A percentile compares a stretch with the other conserved stretches of the same genome.
Evolutionary conservation across 2,113 vertebrate species (phyloP).

Genomic region (Typhlomys cinereus): DNA sequence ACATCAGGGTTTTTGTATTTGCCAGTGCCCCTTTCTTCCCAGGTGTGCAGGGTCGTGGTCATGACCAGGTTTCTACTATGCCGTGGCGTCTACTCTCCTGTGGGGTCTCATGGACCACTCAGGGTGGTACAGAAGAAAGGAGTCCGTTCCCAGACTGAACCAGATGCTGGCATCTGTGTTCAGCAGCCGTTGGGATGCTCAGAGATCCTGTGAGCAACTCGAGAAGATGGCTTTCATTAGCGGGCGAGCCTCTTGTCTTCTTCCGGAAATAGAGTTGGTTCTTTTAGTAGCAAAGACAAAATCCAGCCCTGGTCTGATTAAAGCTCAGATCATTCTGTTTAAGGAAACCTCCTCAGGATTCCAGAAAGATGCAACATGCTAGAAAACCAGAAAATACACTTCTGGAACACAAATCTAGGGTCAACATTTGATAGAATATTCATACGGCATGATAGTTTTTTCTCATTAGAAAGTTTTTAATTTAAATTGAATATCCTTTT

Average conservation of each 20-base stretch:
- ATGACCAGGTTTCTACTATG: neutral
- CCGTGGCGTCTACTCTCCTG: too few species aligned
- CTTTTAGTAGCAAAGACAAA: neutral
- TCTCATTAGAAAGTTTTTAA: neutral
- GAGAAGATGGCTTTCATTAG: neutral
- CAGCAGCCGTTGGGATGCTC: neutral
- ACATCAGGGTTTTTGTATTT: neutral
- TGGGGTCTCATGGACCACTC: neutral
- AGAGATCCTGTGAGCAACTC: neutral
- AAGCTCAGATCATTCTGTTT: slow-evolving; percentile 33
- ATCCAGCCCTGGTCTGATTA: neutral
- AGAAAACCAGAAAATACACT: neutral
- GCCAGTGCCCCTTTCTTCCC: neutral
- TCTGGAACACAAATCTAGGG: neutral
- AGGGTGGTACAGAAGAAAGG: too few species aligned
- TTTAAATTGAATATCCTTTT: neutral
- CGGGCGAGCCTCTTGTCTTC: neutral
- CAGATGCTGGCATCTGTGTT: neutral
- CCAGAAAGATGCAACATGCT: neutral
- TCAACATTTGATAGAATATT: neutral
- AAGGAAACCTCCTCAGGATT: slow-evolving; percentile 7
- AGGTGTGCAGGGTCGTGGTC: neutral
- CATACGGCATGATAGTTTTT: neutral
- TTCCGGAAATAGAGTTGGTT: neutral
- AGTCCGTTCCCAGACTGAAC: rapidly evolving